Evolutionary conservation across 1,140 invertebrate genomes (phyloP).

Genomic region (Proales similis): DNA sequence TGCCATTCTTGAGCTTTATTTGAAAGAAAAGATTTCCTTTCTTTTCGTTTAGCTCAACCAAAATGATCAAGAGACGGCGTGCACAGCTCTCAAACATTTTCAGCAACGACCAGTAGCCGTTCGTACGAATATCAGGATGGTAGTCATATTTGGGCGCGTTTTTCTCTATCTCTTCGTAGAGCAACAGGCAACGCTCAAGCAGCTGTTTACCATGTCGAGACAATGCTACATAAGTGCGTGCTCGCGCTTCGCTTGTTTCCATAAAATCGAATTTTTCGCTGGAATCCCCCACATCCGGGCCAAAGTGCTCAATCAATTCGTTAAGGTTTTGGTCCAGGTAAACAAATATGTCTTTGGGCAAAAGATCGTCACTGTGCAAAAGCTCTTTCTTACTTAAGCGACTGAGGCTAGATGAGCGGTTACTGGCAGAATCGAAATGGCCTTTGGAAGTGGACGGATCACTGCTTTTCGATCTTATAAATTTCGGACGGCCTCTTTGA

Average conservation of each 20-base stretch:
- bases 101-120: conserved; percentile 18
- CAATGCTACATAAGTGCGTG: conserved; percentile 13
- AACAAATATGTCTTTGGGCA: no score
- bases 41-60: conserved; percentile 27
- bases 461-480: no score
- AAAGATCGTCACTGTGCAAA: no score
- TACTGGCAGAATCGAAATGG: no score
- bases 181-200: neutral
- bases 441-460: no score
- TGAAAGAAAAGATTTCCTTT: conserved; percentile 33
- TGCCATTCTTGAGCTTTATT: conserved; percentile 18
- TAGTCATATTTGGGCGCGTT: conserved; percentile 12
- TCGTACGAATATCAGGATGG: conserved; percentile 18
- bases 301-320: conserved; percentile 3
- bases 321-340: no score
- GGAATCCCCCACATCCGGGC: neutral
- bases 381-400: no score
- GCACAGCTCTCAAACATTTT: conserved; percentile 19
- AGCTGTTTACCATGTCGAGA: neutral
- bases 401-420: no score
- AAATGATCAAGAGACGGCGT: neutral
- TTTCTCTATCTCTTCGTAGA: conserved; percentile 16
- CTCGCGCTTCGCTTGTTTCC: conserved; percentile 17
- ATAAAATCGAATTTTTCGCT: conserved; percentile 4
- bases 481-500: no score